Evolutionary conservation across 2,888 invertebrate genomes (phyloP), one percentile per base, ranked within the genome.

Genomic region (Odontothrips loti): DNA sequence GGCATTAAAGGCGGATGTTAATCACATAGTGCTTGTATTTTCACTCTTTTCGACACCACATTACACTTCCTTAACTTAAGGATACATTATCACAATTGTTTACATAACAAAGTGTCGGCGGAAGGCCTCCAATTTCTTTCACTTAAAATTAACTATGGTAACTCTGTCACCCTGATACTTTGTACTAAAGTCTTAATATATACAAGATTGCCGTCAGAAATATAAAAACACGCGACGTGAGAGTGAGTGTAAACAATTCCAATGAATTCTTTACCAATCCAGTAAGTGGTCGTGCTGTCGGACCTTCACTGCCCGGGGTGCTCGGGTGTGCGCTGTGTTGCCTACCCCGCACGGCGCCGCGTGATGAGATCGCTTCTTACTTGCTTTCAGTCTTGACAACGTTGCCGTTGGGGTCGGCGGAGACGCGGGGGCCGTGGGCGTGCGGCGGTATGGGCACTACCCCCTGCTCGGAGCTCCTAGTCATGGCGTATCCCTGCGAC

Each of bases 321-420:
- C 12, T 1, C 51, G 20, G 58, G 20, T n/a, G 58, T n/a, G n/a
- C 17, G 58, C 2, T 58, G 58, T 11, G 58, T 15, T 10, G 58
- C 58, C 58, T 58, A 58, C 17, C 58, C 6, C n/a, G 6, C 58
- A 17, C n/a, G 6, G 58, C 58, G 58, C 20, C 58, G 58, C 58
- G 10, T 20, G 12, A 2, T 51, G 58, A 58, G 58, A 17, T 58
- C 20, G 58, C 58, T 58, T n/a, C 20, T 58, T 58, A 75, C 27
- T 23, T 27, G 8, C 27, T 75, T 27, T 75, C 68, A 75, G 68
- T 75, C 68, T 75, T 75, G 68, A 75, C 68, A 23, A 75, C 68
- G 68, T 75, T 75, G 68, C 68, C 68, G 68, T 75, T 75, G 68
- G 68, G 68, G 68, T 75, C 68, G 23, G 68, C 23, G 9, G 68